Conservation (phyloP, 2,888 invertebrate species). For the Piscicola geometra region DNA sequence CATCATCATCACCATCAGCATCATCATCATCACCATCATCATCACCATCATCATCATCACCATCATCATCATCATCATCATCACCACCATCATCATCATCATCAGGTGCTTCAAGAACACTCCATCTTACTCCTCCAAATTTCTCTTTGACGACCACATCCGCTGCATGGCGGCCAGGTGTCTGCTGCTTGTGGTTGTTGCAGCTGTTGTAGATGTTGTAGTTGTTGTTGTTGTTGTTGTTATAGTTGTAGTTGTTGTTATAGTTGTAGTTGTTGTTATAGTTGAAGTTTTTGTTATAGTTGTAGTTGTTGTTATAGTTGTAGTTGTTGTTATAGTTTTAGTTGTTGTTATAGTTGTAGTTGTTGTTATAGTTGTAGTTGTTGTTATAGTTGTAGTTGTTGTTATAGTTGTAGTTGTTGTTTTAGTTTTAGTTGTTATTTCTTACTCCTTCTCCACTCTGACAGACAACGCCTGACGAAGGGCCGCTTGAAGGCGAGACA, state of each 20-base stretch:
- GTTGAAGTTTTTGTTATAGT: background rate
- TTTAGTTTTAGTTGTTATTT: too few relatives aligned
- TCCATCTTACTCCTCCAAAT: conserved; percentile 58
- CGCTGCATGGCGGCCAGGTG: conserved; percentile 69
- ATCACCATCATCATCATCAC: conserved; percentile 2
- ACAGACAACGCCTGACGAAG: conserved; percentile 65
- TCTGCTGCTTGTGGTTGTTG: background rate
- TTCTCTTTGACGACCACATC: conserved; percentile 97
- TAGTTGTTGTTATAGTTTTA: too few relatives aligned
- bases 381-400: too few relatives aligned
- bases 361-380: too few relatives aligned
- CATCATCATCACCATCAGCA: background rate
- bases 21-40: conserved; percentile 15
- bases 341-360: too few relatives aligned
- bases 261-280: too few relatives aligned
- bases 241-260: too few relatives aligned
- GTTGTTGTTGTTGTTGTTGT: background rate
- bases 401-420: too few relatives aligned
- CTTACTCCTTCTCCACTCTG: background rate
- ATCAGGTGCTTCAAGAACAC: conserved; percentile 54
- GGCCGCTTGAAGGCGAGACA: conserved; percentile 81
- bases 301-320: too few relatives aligned
- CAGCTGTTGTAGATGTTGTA: background rate
- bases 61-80: conserved; percentile 9
- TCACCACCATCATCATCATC: conserved; percentile 5